Base-by-base conservation (phyloP, 2,888 invertebrate species). In the Linyphia triangularis region DNA sequence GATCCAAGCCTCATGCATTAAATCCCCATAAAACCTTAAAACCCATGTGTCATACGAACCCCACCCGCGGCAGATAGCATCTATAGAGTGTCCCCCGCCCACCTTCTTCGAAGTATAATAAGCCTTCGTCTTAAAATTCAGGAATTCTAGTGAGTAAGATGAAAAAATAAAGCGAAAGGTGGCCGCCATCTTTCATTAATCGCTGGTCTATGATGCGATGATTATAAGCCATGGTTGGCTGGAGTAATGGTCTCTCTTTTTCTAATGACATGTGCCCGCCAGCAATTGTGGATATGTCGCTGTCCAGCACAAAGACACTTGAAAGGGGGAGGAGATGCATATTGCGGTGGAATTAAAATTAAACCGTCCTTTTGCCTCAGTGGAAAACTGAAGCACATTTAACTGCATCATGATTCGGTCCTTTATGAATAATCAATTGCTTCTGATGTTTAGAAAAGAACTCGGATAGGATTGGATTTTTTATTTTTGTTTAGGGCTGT, bases 181-280 rank as follows among this genome's bases (percentile, higher is more conserved):
- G 43, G 69, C 33, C 78, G 70, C 83, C 83, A 63, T 73, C 65
- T 83, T 67, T 37, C 86, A 88, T 88, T 88, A 88, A 88, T 88
- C 86, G 86, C 72, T 43, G 43, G 22, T 26, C 67, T 43, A 73
- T 88, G 86, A 86, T 86, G 81, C 86, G 73, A 59, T 86, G 86
- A 88, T 88, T 88, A 88, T 75, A 88, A 81, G 69, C 63, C 65
- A 57, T 43, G 70, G 86, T 26, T 57, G 33, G 57, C 51, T 33
- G 70, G 61, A 65, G 78, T 85, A 75, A 88, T 75, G 81, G 79
- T 30, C n/a, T 24, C 40, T 16, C 77, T 75, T 30, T n/a, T 69
- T 67, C 59, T 88, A 88, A 88, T 88, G 86, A 88, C 86, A 81
- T 40, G 30, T 26, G 75, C 28, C 75, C 69, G 63, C 67, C 28